Evolutionary conservation across 2,888 invertebrate species (phyloP), one percentile per base, ranked within the genome.

Genomic region (Cyclophora punctaria): DNA sequence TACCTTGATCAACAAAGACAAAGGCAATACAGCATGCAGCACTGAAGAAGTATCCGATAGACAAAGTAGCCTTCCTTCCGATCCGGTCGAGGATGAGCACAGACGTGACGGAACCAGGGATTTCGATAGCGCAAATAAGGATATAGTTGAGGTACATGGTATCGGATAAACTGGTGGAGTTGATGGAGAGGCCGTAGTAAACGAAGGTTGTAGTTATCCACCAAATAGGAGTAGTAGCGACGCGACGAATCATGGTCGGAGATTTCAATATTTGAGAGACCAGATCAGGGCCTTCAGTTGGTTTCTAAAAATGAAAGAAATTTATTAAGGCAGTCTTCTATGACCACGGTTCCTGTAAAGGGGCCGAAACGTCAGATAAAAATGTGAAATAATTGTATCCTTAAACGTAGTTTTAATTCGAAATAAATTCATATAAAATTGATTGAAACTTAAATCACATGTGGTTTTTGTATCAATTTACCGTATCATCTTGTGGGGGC

Each of bases 181-280:
- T 95, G 56, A 95, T 86, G 7, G 94, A 93, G 33, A 96, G 80
- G 0, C 95, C 95, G 66, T 94, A 95, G 79, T 94, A 96, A 6
- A 95, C 92, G 62, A 95, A 92, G 0, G 93, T 92, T 57, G 93
- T 93, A 2, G 94, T 92, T 48, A 94, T 91, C 95, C 95, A 95
- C 83, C 94, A 94, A 60, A 94, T 89, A 5, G 93, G 93, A 37
- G 94, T 93, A 43, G 91, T 92, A 41, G 90, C 67, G 47, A 92
- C 78, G 35, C 93, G 85, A 0, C 90, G 71, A 2, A 91, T 68
- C 3, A 93, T 78, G n/a, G 84, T 75, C 0, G 71, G 72, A 0
- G 91, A 91, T 35, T 73, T 82, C 20, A 90, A 63, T 41, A 91
- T 83, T 34, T 86, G 76, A 34, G 53, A 63, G 3, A 82, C 34